Base-by-base conservation (phyloP, 2,113 vertebrate genomes). In the Mormyrus iriodes region DNA sequence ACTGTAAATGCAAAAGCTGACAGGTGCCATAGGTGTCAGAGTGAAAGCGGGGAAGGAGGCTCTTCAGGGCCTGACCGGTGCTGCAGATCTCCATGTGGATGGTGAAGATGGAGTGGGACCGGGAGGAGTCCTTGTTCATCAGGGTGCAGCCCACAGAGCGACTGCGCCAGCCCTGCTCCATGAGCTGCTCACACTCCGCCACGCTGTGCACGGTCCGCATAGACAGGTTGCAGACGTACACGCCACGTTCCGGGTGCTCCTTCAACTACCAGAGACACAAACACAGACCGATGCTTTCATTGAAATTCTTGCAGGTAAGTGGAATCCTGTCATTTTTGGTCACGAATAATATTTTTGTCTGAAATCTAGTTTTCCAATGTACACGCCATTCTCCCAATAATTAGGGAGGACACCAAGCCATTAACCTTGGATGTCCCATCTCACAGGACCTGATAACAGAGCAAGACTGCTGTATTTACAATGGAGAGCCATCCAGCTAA, bases 111-210 rank as follows among this genome's bases (percentile, higher is more conserved):
- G 97, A 97, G 93, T 97, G 97, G 0, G 97, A 98, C 86, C 96
- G 94, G 0, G 97, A 98, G 1, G 97, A 98, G 91, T 97, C 97
- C 91, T 96, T 97, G 92, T 97, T 98, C 97, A 97, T 97, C 90
- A 98, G 95, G 0, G 97, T 97, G 94, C 93, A 97, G 88, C 96
- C 96, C 44, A 97, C 97, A 0, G 97, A 95, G 35, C 97, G 97
- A 92, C 95, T 97, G 79, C 90, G 95, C 96, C 97, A 97, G 92
- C 97, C 98, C 0, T n/a, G 93, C 90, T 96, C 96, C 95, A 97
- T 95, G 92, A 97, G 94, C 85, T 85, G 93, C 93, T 98, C 97
- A 0, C 97, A 96, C 95, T 97, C 96, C 0, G 89, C 91, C 89
- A 96, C 94, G 0, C 93, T 97, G 92, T 97, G 96, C 91, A 98